Base-by-base conservation (phyloP, 1,140 invertebrate species). In the Penaeus indicus region DNA sequence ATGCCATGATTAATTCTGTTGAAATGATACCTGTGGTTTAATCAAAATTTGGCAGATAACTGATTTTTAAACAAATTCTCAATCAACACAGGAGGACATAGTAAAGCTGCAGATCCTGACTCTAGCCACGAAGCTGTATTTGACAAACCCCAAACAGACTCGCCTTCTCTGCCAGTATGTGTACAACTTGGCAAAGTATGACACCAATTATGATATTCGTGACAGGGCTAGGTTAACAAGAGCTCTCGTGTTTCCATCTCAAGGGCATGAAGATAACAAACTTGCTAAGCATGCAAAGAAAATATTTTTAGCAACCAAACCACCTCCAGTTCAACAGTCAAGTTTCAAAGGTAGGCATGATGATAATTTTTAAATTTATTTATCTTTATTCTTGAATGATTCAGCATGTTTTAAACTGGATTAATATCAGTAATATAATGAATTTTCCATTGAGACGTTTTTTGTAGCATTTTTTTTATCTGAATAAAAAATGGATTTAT, bases 41-140 rank as follows among this genome's bases (percentile, higher is more conserved):
- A 13, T 47, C 0, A 47, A 47, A 47, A 47, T 47, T 47, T 13
- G 11, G 7, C 11, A 47, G 47, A 13, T 0, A 61, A 54, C 22
- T 42, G 13, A 13, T 25, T 21, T 69, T 69, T 72, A 1, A 0
- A 69, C 67, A 16, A 22, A 22, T 67, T 84, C 69, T 69, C 86
- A 90, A 90, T 91, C 77, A 85, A 91, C 92, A 27, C 92, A 97
- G 95, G 96, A 99, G 92, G 97, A 99, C 92, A 96, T 98, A 84
- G 98, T 99, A 0, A 99, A 99, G 93, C 94, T 99, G 61, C 99
- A 99, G 94, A 96, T 98, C 67, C 93, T 99, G 0, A 99, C 99
- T 93, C 93, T 99, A 86, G 97, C 98, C 7, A 96, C 98, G 0
- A 99, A 99, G 93, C 94, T 99, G 27, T 98, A 95, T 91, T 93